A percentile compares a stretch with the other conserved stretches of the same genome.
These are phyloP conservation scores for Babyrousa celebensis DNA, from an alignment of 2,797 vertebrate species.

Conservation along the genomic window DNA sequence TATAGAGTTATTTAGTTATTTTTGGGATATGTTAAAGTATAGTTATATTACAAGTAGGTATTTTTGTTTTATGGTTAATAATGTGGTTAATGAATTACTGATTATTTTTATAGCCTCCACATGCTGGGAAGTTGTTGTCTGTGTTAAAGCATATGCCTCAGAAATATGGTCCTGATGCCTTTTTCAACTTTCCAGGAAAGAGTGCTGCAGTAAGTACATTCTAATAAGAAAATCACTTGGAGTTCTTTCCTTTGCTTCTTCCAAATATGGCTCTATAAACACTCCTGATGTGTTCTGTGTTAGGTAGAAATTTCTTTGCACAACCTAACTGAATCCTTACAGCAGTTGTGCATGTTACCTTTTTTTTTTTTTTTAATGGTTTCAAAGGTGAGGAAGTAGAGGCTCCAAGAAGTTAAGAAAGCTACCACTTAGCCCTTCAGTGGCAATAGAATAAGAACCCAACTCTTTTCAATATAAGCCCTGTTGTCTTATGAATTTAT, in stretches of 20 bases:
- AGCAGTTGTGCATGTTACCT: not conserved
- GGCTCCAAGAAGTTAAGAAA: constrained; percentile 38
- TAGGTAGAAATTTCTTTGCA: not conserved
- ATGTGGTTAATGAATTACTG: constrained; percentile 57
- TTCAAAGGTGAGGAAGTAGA: constrained; percentile 59
- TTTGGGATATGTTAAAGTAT: constrained; percentile 49
- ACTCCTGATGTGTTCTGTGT: not conserved
- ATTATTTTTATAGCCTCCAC: constrained; percentile 94
- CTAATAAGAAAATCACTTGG: not conserved
- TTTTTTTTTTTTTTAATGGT: not conserved
- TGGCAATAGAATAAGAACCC: not conserved
- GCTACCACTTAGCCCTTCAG: not conserved
- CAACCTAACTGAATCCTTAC: not conserved
- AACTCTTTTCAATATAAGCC: not conserved
- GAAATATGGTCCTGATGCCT: constrained; percentile 97
- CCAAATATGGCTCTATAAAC: not conserved
- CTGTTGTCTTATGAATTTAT: not conserved
- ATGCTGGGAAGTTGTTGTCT: constrained; percentile 97
- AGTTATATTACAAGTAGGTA: not conserved
- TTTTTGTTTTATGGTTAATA: constrained; percentile 66
- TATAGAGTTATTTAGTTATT: constrained; percentile 52
- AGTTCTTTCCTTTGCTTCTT: not conserved
- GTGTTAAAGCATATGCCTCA: constrained; percentile 98
- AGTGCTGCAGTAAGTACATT: constrained; percentile 96
- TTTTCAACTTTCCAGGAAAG: constrained; percentile 99